A percentile compares a stretch with the other conserved stretches of the same genome.
Evolutionary conservation across 2,113 vertebrate species (phyloP).

Genomic region (Antigone vipio): DNA sequence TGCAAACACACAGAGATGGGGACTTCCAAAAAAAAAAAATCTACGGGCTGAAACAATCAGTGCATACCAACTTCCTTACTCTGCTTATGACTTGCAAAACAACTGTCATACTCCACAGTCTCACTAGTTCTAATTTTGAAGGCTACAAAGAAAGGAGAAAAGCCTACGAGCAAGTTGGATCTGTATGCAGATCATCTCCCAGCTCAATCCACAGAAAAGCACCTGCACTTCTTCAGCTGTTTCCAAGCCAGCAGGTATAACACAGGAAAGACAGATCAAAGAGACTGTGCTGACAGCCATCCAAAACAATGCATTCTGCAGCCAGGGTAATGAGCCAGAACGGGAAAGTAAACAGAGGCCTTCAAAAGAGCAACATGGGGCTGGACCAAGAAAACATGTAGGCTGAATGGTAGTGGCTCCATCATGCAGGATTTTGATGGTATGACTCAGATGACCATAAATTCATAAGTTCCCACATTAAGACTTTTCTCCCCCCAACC

Average conservation of each 20-base stretch:
- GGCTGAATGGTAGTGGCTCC: background rate
- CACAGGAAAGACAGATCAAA: slow-evolving; percentile 35
- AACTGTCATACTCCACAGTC: background rate
- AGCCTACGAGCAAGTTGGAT: background rate
- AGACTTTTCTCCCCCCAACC: background rate
- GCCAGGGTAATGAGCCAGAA: background rate
- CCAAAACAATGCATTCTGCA: slow-evolving; percentile 31
- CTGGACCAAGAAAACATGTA: slow-evolving; percentile 7
- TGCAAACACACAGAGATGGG: background rate
- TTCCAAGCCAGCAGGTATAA: slow-evolving; percentile 33
- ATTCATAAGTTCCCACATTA: background rate
- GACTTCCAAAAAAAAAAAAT: slow-evolving; percentile 18
- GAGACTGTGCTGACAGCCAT: background rate
- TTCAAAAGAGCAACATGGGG: background rate
- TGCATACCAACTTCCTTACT: background rate
- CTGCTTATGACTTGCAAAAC: background rate
- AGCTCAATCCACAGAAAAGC: background rate
- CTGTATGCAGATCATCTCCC: background rate
- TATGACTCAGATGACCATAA: background rate
- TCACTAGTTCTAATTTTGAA: background rate
- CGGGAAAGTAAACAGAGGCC: slow-evolving; percentile 20
- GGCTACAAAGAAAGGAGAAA: background rate
- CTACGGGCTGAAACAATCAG: background rate
- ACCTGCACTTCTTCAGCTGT: background rate
- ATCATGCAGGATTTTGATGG: background rate